Evolutionary conservation across 2,797 vertebrate genomes (phyloP), one percentile per base, ranked within the genome.

Genomic region (Typhlichthys eigenmanni): DNA sequence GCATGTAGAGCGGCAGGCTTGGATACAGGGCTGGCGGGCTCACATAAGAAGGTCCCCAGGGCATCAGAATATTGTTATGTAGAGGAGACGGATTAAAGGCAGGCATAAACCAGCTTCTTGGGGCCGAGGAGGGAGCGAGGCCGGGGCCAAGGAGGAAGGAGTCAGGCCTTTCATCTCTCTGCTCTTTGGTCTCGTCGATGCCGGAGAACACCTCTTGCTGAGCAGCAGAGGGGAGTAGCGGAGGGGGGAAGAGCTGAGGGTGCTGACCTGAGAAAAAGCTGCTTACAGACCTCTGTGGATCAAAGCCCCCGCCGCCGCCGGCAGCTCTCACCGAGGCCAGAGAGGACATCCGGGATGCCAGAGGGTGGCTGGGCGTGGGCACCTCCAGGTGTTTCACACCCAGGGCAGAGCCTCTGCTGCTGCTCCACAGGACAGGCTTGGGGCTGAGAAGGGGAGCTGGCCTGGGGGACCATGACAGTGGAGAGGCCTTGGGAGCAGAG

Each of bases 121-220:
- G 47, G 47, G 47, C 12, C 29, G 32, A 17, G 59, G 4, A 43
- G 5, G 53, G 10, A 45, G 16, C 46, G 32, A 74, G n/a, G 5
- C 47, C 17, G 63, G 75, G 51, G 58, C 45, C 16, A 19, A 53
- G 55, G 6, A 29, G 68, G 13, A 68, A 53, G 0, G 55, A 2
- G 57, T 71, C 61, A 1, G 67, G 4, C 5, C n/a, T 8, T n/a
- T 56, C 29, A 9, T 9, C 5, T 32, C 13, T 55, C 19, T 24
- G 24, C 13, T 29, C n/a, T 13, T 32, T 32, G 5, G 67, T 56
- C 46, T 56, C 34, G 66, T 85, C 76, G 4, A 72, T 76, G 47
- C 76, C 81, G 55, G 75, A 80, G 54, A 84, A 83, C 14, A 89
- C 76, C n/a, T 81, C 80, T 2, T 62, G 75, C 50, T 79, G 80